Conservation (phyloP, 2,113 vertebrate genomes). For the Pontoporia blainvillei region DNA sequence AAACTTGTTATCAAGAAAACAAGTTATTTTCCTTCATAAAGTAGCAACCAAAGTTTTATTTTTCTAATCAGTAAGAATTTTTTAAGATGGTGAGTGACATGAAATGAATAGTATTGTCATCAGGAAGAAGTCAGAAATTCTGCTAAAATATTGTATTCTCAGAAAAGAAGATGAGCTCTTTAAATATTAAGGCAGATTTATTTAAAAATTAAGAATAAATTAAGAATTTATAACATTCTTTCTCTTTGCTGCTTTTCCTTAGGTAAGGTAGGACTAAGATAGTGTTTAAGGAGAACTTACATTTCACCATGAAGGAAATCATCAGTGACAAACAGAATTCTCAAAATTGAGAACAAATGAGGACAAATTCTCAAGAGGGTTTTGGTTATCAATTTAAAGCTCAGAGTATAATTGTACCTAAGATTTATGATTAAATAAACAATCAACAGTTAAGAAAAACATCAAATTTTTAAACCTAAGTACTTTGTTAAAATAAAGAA, state of each 20-base stretch:
- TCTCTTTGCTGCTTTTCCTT: background rate
- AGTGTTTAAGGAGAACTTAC: background rate
- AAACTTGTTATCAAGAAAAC: background rate
- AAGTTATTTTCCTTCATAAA: conserved; percentile 6
- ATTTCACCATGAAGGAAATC: background rate
- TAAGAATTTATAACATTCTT: background rate
- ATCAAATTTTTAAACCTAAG: conserved; percentile 9
- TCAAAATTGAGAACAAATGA: conserved; percentile 7
- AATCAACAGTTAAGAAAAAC: conserved; percentile 18
- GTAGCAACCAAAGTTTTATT: conserved; percentile 17
- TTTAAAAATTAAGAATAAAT: too few relatives aligned
- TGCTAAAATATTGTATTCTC: conserved; percentile 1
- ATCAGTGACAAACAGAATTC: background rate
- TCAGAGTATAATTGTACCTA: background rate
- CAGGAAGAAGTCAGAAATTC: background rate
- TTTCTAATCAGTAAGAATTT: conserved; percentile 12
- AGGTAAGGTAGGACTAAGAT: background rate
- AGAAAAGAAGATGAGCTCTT: conserved; percentile 1
- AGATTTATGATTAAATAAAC: conserved; percentile 37
- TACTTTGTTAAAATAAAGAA: conserved; percentile 28
- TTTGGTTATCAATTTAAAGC: conserved; percentile 15
- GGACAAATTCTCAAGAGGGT: background rate
- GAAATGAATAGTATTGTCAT: conserved; percentile 14
- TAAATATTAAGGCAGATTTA: background rate
- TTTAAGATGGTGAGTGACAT: background rate